phyloP scores from a whole-genome alignment of 2,113 vertebrate genomes.

The Probosciger aterrimus region DNA sequence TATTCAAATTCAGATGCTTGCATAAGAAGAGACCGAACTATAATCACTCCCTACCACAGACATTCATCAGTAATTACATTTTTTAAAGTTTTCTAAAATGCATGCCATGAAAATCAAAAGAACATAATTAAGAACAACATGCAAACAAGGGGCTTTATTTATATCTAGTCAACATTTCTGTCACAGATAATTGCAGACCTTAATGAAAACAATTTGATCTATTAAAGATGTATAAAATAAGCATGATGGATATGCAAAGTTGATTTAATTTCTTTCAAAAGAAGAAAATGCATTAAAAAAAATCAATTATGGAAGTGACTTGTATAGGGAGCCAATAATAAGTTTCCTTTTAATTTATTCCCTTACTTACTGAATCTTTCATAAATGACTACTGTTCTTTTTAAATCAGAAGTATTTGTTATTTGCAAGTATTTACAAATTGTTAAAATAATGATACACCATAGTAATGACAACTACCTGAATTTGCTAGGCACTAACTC shows the following conservation, averaged over 20 bases:
- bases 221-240: constrained; percentile 32
- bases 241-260: neutral
- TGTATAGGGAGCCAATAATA: neutral
- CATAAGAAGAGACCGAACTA: neutral
- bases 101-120: constrained; percentile 36
- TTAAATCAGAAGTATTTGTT: neutral
- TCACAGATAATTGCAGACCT: constrained; percentile 31
- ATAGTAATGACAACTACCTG: neutral
- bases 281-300: neutral
- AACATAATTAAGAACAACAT: constrained; percentile 33
- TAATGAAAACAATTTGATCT: constrained; percentile 49
- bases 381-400: neutral
- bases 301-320: neutral
- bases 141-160: constrained; percentile 22
- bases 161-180: constrained; percentile 29
- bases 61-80: constrained; percentile 39
- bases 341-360: neutral
- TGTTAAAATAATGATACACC: neutral
- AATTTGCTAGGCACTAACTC: neutral
- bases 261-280: neutral
- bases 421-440: neutral
- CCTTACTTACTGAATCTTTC: neutral
- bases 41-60: neutral
- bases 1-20: neutral
- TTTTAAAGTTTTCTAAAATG: constrained; percentile 16